Percentiles rank a stretch among this genome's conserved stretches.
phyloP scores from a whole-genome alignment of 2,113 vertebrate genomes.

The Tyrannus savana region DNA sequence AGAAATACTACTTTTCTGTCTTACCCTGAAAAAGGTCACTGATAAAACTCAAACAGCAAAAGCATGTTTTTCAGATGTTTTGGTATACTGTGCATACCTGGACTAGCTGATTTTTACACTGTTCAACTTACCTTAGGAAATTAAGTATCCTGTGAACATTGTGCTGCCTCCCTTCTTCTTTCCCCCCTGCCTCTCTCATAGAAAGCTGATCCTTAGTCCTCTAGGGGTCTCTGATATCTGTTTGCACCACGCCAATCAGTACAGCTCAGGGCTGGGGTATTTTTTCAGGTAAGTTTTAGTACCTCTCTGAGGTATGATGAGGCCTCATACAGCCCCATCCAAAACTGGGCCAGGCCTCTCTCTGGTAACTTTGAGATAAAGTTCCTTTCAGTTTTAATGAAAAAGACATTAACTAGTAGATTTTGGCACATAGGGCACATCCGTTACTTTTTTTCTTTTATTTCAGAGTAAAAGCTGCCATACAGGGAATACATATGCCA shows the following conservation, averaged over 20 bases:
- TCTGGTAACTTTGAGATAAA: neutral
- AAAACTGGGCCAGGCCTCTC: neutral
- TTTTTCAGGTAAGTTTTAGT: neutral
- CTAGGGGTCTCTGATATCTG: neutral
- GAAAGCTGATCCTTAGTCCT: neutral
- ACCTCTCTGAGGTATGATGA: neutral
- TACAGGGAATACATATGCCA: neutral
- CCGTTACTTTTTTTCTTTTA: neutral
- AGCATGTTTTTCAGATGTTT: neutral
- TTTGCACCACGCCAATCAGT: neutral
- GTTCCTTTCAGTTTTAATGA: neutral
- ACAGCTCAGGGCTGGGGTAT: neutral
- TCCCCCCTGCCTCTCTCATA: neutral
- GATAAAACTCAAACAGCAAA: neutral
- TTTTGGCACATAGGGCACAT: neutral
- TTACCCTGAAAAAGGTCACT: neutral
- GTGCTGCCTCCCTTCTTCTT: neutral
- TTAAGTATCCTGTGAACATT: neutral
- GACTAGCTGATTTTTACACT: conserved; percentile 12
- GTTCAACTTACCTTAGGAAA: neutral
- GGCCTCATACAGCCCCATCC: too few relatives aligned
- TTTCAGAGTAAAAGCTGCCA: neutral
- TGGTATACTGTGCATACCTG: neutral
- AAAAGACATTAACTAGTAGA: neutral
- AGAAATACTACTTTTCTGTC: neutral